A percentile compares a stretch with the other conserved stretches of the same genome.
Conservation (phyloP, 2,888 invertebrate genomes). For the Sesia bembeciformis region DNA sequence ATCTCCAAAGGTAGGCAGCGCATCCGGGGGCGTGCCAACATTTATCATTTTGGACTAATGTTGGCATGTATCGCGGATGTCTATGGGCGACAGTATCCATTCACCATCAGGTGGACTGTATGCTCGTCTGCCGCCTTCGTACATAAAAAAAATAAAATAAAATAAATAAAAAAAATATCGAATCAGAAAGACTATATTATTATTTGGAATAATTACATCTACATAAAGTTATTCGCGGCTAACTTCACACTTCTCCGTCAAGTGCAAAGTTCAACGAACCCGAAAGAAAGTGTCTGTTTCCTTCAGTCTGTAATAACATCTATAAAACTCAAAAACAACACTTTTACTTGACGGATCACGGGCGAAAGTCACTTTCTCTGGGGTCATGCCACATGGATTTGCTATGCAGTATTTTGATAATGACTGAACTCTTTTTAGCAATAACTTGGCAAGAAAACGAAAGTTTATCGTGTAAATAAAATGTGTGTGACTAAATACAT, state of each 20-base stretch:
- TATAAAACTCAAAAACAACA: conserved; percentile 1
- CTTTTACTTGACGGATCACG: conserved; percentile 3
- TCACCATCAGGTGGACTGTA: too few relatives aligned
- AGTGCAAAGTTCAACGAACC: neutral
- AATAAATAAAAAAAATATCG: too few relatives aligned
- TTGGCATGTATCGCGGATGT: too few relatives aligned
- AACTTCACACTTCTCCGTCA: neutral
- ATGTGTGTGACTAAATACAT: neutral
- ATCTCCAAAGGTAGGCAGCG: too few relatives aligned
- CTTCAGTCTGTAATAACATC: neutral
- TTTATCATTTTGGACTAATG: too few relatives aligned
- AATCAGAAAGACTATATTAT: too few relatives aligned
- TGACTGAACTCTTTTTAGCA: neutral
- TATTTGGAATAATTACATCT: too few relatives aligned
- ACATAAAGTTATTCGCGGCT: too few relatives aligned
- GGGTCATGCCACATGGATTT: conserved; percentile 3
- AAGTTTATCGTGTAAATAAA: neutral
- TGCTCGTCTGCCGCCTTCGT: too few relatives aligned
- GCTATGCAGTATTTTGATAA: conserved; percentile 1
- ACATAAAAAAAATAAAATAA: too few relatives aligned
- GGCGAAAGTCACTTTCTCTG: conserved; percentile 3
- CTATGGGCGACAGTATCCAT: too few relatives aligned
- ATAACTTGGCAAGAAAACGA: neutral
- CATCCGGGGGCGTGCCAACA: too few relatives aligned
- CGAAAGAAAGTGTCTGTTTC: conserved; percentile 4